Evolutionary conservation across 1,140 invertebrate species (phyloP).

Genomic region (Scaptodrosophila lebanonensis): DNA sequence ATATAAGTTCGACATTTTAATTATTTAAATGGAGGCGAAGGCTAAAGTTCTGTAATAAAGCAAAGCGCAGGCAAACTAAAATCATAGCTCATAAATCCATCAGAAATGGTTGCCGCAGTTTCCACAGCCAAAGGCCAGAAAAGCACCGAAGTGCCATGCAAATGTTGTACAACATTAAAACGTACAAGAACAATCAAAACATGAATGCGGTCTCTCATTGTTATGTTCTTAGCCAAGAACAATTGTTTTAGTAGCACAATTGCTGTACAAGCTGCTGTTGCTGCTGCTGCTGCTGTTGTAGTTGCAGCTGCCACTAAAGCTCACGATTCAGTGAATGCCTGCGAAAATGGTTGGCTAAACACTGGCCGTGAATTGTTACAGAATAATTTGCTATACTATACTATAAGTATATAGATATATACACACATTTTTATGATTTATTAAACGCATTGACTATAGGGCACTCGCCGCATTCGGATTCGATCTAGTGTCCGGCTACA

Average conservation of each 20-base stretch:
- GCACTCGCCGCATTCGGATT: conserved; percentile 38
- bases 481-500: no score
- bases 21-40: conserved; percentile 72
- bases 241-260: no score
- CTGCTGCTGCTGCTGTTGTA: conserved; percentile 15
- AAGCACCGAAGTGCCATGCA: conserved; percentile 62
- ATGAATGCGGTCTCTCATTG: conserved; percentile 30
- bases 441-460: conserved; percentile 58
- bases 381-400: conserved; percentile 73
- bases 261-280: conserved; percentile 15
- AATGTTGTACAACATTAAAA: conserved; percentile 72
- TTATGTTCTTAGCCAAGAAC: no score
- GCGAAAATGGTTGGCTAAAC: conserved; percentile 1
- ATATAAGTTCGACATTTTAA: conserved; percentile 55
- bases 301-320: conserved; percentile 42
- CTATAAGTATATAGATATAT: no score
- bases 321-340: conserved; percentile 23
- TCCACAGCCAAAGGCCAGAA: conserved; percentile 29
- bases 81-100: conserved; percentile 73
- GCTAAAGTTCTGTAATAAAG: conserved; percentile 55
- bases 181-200: conserved; percentile 66
- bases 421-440: conserved; percentile 66
- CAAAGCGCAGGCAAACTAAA: conserved; percentile 40
- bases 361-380: conserved; percentile 66
- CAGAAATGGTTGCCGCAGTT: conserved; percentile 24